phyloP scores from a whole-genome alignment of 2,113 vertebrate genomes.

The Cololabis saira region DNA sequence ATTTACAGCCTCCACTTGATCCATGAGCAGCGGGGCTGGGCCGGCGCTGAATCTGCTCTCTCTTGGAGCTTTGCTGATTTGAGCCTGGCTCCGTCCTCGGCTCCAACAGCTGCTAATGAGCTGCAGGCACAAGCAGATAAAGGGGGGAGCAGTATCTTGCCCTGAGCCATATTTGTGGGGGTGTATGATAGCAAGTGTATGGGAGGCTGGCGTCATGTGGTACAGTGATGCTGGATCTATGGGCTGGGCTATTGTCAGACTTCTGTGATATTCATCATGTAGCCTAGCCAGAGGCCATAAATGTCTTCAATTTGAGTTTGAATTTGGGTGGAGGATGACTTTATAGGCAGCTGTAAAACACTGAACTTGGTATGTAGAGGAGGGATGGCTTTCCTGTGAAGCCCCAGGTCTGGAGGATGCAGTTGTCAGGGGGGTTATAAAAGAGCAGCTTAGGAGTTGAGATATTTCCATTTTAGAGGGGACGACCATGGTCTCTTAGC shows the following conservation, averaged over 20 bases:
- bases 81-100: conserved; percentile 27
- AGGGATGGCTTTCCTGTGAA: conserved; percentile 49
- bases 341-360: conserved; percentile 77
- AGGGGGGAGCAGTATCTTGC: conserved; percentile 14
- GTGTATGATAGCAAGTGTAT: conserved; percentile 19
- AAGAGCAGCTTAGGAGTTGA: conserved; percentile 51
- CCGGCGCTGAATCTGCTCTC: conserved; percentile 16
- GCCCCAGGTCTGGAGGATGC: conserved; percentile 25
- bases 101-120: conserved; percentile 65
- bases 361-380: conserved; percentile 77
- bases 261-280: conserved; percentile 75
- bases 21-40: conserved; percentile 63
- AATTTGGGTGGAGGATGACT: conserved; percentile 72
- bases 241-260: conserved; percentile 43
- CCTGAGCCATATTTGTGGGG: conserved; percentile 30
- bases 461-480: conserved; percentile 37
- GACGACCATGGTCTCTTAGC: not conserved
- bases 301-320: conserved; percentile 76
- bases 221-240: conserved; percentile 36
- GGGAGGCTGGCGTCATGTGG: conserved; percentile 35
- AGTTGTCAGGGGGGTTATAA: conserved; percentile 48
- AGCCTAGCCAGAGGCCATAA: conserved; percentile 54
- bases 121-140: not conserved
- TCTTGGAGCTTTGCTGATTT: conserved; percentile 28
- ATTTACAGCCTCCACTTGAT: conserved; percentile 81